phyloP scores from a whole-genome alignment of 2,888 invertebrate species.

The Hirtodrosophila cameraria region DNA sequence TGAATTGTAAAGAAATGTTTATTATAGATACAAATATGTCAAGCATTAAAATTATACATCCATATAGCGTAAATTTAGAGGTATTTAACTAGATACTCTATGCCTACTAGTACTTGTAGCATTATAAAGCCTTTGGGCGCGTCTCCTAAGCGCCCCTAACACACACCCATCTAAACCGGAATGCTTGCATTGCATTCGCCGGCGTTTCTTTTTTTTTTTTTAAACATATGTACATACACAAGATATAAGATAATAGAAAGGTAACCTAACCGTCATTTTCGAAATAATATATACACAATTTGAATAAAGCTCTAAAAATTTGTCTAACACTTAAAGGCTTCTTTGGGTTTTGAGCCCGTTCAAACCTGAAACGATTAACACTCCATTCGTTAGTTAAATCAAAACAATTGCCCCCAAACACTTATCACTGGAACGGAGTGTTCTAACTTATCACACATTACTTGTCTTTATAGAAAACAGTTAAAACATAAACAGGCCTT shows the following conservation, averaged over 20 bases:
- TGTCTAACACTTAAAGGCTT: conserved; percentile 14
- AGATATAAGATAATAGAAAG: conserved; percentile 16
- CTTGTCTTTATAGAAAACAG: conserved; percentile 21
- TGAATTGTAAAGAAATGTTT: not conserved
- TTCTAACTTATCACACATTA: conserved; percentile 61
- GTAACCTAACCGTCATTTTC: not conserved
- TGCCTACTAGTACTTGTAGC: conserved; percentile 23
- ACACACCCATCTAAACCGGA: not conserved
- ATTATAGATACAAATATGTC: conserved; percentile 1
- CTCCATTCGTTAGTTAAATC: conserved; percentile 11
- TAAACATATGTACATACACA: conserved; percentile 6
- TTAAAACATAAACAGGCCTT: not conserved
- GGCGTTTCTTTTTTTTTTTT: conserved; percentile 4
- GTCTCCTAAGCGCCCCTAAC: not conserved
- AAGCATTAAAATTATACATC: not conserved
- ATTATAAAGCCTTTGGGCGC: not conserved
- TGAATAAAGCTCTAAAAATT: conserved; percentile 27
- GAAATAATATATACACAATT: conserved; percentile 1
- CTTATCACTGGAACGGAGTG: conserved; percentile 55
- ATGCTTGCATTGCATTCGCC: conserved; percentile 29
- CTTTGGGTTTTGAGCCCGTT: conserved; percentile 7
- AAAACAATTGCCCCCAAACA: conserved; percentile 21
- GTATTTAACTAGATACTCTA: conserved; percentile 15
- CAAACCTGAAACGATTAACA: conserved; percentile 23
- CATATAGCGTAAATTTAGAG: not conserved